These are phyloP conservation scores for Chaetodon trifascialis DNA, from an alignment of 2,113 vertebrate species.

Conservation along the genomic window DNA sequence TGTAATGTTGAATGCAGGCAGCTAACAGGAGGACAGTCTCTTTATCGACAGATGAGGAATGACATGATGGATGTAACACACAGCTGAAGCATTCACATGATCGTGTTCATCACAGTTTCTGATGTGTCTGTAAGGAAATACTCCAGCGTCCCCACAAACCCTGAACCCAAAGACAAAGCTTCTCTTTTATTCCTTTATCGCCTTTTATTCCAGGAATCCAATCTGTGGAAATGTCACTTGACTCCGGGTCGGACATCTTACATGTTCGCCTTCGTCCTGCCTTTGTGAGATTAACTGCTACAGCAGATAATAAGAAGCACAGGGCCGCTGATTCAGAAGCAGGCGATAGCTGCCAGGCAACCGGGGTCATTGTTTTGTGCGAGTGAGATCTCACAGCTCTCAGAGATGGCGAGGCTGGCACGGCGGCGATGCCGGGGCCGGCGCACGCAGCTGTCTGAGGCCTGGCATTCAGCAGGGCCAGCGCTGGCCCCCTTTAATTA, in stretches of 20 bases:
- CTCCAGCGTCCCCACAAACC: background rate
- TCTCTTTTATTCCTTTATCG: conserved; percentile 47
- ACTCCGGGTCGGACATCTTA: conserved; percentile 36
- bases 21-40: background rate
- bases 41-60: background rate
- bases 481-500: conserved; percentile 88
- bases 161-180: background rate
- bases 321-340: conserved; percentile 48
- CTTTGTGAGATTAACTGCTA: conserved; percentile 63
- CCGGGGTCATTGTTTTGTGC: conserved; percentile 34
- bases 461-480: conserved; percentile 82
- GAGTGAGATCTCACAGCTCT: conserved; percentile 22
- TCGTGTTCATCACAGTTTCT: background rate
- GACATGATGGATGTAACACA: too few species aligned
- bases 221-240: conserved; percentile 65
- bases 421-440: background rate
- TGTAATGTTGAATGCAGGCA: too few species aligned
- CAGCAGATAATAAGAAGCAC: conserved; percentile 60
- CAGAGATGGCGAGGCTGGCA: conserved; percentile 53
- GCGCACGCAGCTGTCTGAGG: conserved; percentile 85
- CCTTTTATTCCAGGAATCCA: conserved; percentile 56
- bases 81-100: background rate
- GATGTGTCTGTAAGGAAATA: background rate
- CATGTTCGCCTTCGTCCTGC: conserved; percentile 44
- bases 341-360: conserved; percentile 79